Evolutionary conservation across 2,797 vertebrate genomes (phyloP), one percentile per base, ranked within the genome.

Genomic region (Anniella stebbinsi): DNA sequence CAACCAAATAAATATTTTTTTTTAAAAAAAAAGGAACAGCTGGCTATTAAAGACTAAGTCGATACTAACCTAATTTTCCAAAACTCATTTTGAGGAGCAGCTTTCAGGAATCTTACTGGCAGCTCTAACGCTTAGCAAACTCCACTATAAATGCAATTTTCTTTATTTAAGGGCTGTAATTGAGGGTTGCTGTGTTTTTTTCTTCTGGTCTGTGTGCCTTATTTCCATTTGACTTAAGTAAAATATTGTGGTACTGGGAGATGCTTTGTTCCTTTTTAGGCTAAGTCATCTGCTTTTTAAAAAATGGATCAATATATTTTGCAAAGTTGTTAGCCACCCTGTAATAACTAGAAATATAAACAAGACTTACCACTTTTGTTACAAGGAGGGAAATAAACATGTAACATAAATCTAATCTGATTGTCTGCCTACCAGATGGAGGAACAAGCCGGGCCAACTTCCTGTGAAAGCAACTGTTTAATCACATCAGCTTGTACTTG

Each of bases 11-110:
- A 88, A 57, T 90, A 51, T 84, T 77, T 88, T 88, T 81, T 23
- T n/a, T n/a, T n/a, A n/a, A n/a, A n/a, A 94, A 84, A 81, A 95
- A 96, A 82, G 57, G 92, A 94, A 93, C 48, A 93, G 91, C 66
- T 85, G 94, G 88, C 13, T 78, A 85, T 96, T 96, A 95, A 18
- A 45, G 89, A n/a, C 93, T 76, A 94, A 93, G 92, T 95, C 93
- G 94, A 96, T 95, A 95, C 92, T 96, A 95, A 96, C 90, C 86
- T 92, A 91, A 96, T 97, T 97, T 96, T 92, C 88, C 90, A 92
- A 96, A 95, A 84, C 95, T 95, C 75, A 92, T 95, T 96, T 96
- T 89, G 81, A 90, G 82, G 57, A 95, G 78, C 86, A 94, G 92
- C 80, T 96, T 96, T 93, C 93, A 95, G 93, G 93, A 96, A 96